A percentile compares a stretch with the other conserved stretches of the same genome.
Evolutionary conservation across 2,888 invertebrate genomes (phyloP).

Genomic region (Philereme vetulata): DNA sequence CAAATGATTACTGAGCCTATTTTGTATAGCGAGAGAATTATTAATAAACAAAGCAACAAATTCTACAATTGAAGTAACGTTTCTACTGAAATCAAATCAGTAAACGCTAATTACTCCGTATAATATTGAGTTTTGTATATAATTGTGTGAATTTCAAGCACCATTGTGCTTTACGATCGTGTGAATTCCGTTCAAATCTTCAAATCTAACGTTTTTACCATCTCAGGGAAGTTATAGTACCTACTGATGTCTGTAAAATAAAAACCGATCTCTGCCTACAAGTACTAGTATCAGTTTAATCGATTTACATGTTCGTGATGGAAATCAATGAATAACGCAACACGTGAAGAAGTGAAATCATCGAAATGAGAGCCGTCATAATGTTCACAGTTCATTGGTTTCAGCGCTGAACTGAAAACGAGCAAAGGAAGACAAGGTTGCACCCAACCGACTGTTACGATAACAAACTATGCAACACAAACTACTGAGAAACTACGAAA

Average conservation of each 20-base stretch:
- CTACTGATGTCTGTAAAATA: slow-evolving; percentile 33
- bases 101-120: slow-evolving; percentile 10
- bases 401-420: slow-evolving; percentile 65
- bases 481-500: slow-evolving; percentile 25
- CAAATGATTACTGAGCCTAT: too few species aligned
- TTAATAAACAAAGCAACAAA: not conserved
- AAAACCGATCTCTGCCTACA: slow-evolving; percentile 32
- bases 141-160: slow-evolving; percentile 52
- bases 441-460: slow-evolving; percentile 65
- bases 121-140: slow-evolving; percentile 45
- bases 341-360: slow-evolving; percentile 73
- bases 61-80: slow-evolving; percentile 4
- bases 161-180: slow-evolving; percentile 50
- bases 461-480: slow-evolving; percentile 63
- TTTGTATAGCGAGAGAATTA: not conserved
- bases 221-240: slow-evolving; percentile 44
- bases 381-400: slow-evolving; percentile 66
- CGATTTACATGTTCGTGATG: slow-evolving; percentile 53
- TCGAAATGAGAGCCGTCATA: slow-evolving; percentile 58
- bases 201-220: slow-evolving; percentile 44
- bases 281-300: slow-evolving; percentile 30
- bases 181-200: slow-evolving; percentile 48
- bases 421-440: slow-evolving; percentile 72
- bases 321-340: slow-evolving; percentile 52
- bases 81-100: slow-evolving; percentile 7